Evolutionary conservation across 2,888 invertebrate species (phyloP).

Genomic region (Acleris emargana): DNA sequence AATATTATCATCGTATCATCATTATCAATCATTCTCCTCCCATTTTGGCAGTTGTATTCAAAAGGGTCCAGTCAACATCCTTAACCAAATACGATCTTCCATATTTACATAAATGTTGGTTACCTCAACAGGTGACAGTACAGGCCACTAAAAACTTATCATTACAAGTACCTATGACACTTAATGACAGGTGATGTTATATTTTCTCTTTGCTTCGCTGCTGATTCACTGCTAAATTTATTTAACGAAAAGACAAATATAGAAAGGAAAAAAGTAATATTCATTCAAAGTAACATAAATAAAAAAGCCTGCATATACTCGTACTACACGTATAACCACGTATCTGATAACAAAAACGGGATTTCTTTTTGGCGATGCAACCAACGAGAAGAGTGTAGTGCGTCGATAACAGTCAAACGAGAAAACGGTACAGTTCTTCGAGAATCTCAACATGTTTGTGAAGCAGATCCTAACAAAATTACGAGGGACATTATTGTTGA

Average conservation of each 20-base stretch:
- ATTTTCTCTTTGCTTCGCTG: conserved; percentile 12
- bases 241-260: conserved; percentile 10
- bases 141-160: conserved; percentile 12
- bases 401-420: conserved; percentile 10
- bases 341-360: conserved; percentile 14
- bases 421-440: conserved; percentile 11
- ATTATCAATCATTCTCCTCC: conserved; percentile 9
- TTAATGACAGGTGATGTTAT: conserved; percentile 3
- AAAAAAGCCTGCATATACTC: conserved; percentile 18
- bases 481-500: conserved; percentile 19
- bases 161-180: conserved; percentile 11
- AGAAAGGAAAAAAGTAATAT: conserved; percentile 11
- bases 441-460: conserved; percentile 7
- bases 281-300: conserved; percentile 15
- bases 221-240: not conserved
- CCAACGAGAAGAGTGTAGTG: conserved; percentile 16
- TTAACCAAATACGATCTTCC: conserved; percentile 1
- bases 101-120: conserved; percentile 7
- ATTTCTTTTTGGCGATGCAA: conserved; percentile 14
- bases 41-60: conserved; percentile 9
- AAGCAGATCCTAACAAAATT: conserved; percentile 20
- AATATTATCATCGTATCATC: conserved; percentile 6
- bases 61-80: conserved; percentile 6
- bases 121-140: conserved; percentile 8
- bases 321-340: conserved; percentile 13